Evolutionary conservation across 2,113 vertebrate genomes (phyloP).

Genomic region (Catharus bicknelli): DNA sequence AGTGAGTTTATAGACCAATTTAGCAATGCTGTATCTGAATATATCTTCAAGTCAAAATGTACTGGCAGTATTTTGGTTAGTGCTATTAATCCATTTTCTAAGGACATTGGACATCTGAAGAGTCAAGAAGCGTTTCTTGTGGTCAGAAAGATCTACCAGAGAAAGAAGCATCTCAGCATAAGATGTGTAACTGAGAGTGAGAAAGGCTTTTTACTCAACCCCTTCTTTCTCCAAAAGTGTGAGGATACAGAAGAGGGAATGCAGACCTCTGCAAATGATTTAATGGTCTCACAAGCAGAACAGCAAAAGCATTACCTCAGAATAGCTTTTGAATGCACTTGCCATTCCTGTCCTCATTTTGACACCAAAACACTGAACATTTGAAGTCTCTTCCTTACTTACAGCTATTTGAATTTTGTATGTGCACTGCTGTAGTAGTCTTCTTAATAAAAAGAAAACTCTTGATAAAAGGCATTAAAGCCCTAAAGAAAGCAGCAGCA

Average conservation of each 20-base stretch:
- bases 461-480: background rate
- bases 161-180: background rate
- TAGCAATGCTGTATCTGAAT: background rate
- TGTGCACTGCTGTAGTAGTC: background rate
- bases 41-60: background rate
- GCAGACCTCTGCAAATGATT: background rate
- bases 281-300: background rate
- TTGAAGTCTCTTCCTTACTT: background rate
- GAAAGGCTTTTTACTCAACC: background rate
- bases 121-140: background rate
- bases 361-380: background rate
- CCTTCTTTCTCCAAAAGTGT: background rate
- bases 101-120: background rate
- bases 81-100: constrained; percentile 2
- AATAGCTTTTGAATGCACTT: background rate
- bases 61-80: background rate
- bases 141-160: background rate
- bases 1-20: background rate
- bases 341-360: background rate
- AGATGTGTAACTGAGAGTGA: background rate
- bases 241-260: background rate
- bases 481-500: background rate
- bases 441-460: background rate
- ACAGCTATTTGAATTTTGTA: background rate
- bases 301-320: background rate